A percentile compares a stretch with the other conserved stretches of the same genome.
phyloP scores from a whole-genome alignment of 2,113 vertebrate species.

The Sorex araneus region DNA sequence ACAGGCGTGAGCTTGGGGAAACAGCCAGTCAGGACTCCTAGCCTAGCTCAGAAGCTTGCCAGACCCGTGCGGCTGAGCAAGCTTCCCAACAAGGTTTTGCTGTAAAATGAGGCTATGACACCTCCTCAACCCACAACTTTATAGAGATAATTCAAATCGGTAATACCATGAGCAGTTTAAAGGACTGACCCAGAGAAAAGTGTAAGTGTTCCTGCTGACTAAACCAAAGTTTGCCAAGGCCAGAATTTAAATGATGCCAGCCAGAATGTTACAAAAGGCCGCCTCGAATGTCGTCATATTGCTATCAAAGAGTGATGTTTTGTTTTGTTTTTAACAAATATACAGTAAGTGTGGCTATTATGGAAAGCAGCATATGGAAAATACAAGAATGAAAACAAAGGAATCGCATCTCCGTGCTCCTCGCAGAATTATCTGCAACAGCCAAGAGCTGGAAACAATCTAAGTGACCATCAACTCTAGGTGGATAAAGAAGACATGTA shows the following conservation, averaged over 20 bases:
- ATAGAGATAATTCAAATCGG: conserved; percentile 51
- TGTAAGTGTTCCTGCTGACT: conserved; percentile 7
- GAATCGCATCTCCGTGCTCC: neutral
- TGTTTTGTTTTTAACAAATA: neutral
- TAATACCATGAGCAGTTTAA: neutral
- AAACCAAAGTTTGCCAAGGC: neutral
- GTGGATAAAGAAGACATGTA: neutral
- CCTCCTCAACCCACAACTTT: neutral
- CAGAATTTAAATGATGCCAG: conserved; percentile 25
- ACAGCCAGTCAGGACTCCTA: neutral
- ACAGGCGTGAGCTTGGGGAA: neutral
- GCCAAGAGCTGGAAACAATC: neutral
- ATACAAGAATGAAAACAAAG: neutral
- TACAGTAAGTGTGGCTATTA: neutral
- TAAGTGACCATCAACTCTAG: neutral
- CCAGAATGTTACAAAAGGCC: neutral
- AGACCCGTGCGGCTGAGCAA: neutral
- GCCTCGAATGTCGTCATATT: neutral
- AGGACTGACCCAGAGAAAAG: neutral
- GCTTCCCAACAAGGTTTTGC: conserved; percentile 22
- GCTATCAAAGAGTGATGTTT: neutral
- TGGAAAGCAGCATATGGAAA: neutral
- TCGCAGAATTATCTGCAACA: neutral
- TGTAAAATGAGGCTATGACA: conserved; percentile 31
- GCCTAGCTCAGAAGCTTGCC: neutral